Percentiles rank a stretch among this genome's conserved stretches.
These are phyloP conservation scores for Trogon surrucura DNA, from an alignment of 2,113 vertebrate species.

Conservation along the genomic window DNA sequence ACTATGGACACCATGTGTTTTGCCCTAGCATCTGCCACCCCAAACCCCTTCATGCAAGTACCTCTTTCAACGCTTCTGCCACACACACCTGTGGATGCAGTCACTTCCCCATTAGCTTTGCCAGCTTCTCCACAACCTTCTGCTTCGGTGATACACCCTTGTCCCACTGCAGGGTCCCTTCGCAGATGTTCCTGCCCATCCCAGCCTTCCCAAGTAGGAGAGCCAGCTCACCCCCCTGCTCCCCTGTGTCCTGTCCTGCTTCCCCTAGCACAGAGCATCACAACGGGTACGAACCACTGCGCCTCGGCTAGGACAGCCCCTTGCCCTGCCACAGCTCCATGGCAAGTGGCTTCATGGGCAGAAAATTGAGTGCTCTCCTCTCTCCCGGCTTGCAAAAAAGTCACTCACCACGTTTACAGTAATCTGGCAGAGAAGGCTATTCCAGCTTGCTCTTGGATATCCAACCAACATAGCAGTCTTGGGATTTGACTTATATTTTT, in stretches of 20 bases:
- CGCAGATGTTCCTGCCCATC: neutral
- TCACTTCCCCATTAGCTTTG: neutral
- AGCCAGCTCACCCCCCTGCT: neutral
- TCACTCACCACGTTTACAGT: rapidly evolving
- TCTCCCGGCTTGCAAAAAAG: neutral
- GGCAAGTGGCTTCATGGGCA: rapidly evolving
- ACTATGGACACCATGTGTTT: neutral
- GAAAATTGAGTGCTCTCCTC: rapidly evolving
- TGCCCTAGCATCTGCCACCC: neutral
- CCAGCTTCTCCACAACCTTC: neutral
- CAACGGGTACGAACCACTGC: rapidly evolving
- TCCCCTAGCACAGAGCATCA: rapidly evolving
- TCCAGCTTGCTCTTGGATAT: neutral
- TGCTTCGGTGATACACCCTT: rapidly evolving
- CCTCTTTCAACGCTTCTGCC: neutral
- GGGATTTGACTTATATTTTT: constrained; percentile 6
- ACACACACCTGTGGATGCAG: neutral
- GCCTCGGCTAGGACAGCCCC: neutral
- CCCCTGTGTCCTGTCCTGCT: rapidly evolving
- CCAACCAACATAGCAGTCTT: neutral
- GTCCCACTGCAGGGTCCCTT: neutral
- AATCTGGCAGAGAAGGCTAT: neutral
- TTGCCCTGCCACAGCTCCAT: rapidly evolving
- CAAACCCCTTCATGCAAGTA: neutral
- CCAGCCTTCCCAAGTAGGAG: neutral